Evolutionary conservation across 2,797 vertebrate species (phyloP).

Genomic region (Euphonia xanthogaster): DNA sequence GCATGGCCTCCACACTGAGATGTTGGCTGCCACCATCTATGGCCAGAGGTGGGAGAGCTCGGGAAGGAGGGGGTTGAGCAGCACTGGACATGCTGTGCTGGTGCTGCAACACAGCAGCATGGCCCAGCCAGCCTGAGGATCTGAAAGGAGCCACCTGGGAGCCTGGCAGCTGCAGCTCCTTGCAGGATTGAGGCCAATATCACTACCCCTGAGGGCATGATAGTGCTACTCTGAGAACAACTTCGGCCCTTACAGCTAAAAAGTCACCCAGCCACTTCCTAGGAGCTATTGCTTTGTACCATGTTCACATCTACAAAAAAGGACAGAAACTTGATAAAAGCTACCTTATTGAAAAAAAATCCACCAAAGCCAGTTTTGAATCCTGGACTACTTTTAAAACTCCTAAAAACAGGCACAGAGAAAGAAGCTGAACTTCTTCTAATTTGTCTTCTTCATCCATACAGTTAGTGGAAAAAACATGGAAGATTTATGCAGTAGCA

Average conservation of each 20-base stretch:
- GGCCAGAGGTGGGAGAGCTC: rapidly evolving
- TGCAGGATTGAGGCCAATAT: rapidly evolving
- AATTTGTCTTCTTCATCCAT: background rate
- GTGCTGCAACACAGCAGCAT: background rate
- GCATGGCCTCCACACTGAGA: rapidly evolving
- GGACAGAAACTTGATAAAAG: background rate
- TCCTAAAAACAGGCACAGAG: background rate
- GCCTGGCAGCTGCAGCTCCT: background rate
- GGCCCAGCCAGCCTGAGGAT: background rate
- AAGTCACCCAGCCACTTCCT: background rate
- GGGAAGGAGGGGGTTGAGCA: background rate
- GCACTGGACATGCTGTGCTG: rapidly evolving
- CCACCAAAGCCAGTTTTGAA: background rate
- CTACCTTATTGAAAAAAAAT: background rate
- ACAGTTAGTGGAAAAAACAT: background rate
- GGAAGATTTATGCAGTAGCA: slow-evolving; percentile 36
- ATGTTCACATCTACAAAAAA: background rate
- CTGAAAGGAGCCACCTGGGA: background rate
- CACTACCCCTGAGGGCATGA: background rate
- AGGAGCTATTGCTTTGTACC: background rate
- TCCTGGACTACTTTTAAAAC: background rate
- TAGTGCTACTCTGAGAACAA: background rate
- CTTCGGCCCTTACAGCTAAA: background rate
- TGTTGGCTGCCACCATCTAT: background rate
- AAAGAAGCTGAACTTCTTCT: slow-evolving; percentile 1